Base-by-base conservation (phyloP, 2,888 invertebrate species). In the Microdon myrmicae region DNA sequence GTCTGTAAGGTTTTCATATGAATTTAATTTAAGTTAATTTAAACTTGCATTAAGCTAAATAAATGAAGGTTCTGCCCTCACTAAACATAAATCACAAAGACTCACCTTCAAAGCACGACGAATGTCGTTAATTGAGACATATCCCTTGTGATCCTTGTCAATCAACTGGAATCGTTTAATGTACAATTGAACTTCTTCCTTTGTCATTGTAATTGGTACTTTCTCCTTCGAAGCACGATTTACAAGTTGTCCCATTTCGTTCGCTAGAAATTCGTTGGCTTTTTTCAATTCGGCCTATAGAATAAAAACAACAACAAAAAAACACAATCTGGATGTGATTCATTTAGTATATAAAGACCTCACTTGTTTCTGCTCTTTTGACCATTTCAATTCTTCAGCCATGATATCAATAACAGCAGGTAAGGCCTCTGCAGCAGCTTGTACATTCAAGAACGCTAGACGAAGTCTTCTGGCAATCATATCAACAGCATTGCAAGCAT, bases 111-210 rank as follows among this genome's bases (percentile, higher is more conserved):
- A 87, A 78, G 95, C 94, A 75, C 93, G 86, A 69, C 97, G 85
- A 69, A 99, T 92, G 77, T 99, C 99, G 78, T 96, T 97, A 72
- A 99, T 92, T 14, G 98, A 97, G 58, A 99, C 96, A 81, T 92
- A 98, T 70, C 99, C 99, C 80, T 99, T 99, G 74, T 91, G 88
- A 75, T 97, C 97, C 72, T 89, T 89, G 82, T 99, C 99, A 69
- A 99, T 91, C 71, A 92, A 87, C 79, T 94, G 90, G 88, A 99
- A 99, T 55, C 97, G 86, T 75, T 94, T 94, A 73, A 95, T 93
- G 80, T 96, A 97, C 5, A 89, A 83, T 79, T 94, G 91, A 72
- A 97, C 92, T 82, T 99, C 98, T 58, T 95, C 94, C 79, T 92
- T 92, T 69, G 89, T 92, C 41, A 98, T 85, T 81, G 94, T 94